Evolutionary conservation across 2,797 vertebrate species (phyloP).

Genomic region (Syncerus caffer): DNA sequence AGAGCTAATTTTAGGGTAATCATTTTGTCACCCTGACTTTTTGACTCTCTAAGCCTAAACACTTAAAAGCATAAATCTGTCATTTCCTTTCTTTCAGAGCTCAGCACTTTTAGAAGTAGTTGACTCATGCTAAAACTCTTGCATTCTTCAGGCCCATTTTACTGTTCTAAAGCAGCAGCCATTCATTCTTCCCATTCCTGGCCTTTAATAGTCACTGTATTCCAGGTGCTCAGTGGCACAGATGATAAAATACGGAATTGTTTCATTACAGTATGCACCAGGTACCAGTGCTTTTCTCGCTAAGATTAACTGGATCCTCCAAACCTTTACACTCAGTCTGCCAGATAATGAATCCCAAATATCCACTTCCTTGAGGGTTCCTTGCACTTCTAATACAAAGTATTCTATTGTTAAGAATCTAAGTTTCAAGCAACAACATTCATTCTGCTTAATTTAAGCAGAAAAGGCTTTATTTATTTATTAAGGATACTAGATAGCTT

Average conservation of each 20-base stretch:
- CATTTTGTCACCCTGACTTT: slow-evolving; percentile 55
- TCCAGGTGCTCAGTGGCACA: background rate
- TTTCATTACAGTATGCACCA: background rate
- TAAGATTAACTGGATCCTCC: background rate
- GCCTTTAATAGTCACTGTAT: background rate
- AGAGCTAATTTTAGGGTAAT: slow-evolving; percentile 62
- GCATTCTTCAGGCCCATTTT: background rate
- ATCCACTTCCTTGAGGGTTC: background rate
- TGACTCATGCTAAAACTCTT: background rate
- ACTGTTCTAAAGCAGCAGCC: background rate
- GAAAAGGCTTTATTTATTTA: background rate
- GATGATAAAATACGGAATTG: background rate
- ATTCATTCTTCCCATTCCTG: background rate
- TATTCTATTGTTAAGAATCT: background rate
- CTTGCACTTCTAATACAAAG: background rate
- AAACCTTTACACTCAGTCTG: background rate
- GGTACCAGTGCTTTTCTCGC: background rate
- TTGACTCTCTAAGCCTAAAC: slow-evolving; percentile 43
- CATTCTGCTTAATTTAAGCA: background rate
- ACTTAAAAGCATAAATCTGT: slow-evolving; percentile 31
- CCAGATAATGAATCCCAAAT: background rate
- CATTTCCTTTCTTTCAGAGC: slow-evolving; percentile 26
- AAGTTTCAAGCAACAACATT: background rate
- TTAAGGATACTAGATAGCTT: background rate
- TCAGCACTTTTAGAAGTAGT: background rate